A percentile compares a stretch with the other conserved stretches of the same genome.
These are phyloP conservation scores for Antheraea pernyi DNA, from an alignment of 1,140 invertebrate genomes.

Conservation along the genomic window DNA sequence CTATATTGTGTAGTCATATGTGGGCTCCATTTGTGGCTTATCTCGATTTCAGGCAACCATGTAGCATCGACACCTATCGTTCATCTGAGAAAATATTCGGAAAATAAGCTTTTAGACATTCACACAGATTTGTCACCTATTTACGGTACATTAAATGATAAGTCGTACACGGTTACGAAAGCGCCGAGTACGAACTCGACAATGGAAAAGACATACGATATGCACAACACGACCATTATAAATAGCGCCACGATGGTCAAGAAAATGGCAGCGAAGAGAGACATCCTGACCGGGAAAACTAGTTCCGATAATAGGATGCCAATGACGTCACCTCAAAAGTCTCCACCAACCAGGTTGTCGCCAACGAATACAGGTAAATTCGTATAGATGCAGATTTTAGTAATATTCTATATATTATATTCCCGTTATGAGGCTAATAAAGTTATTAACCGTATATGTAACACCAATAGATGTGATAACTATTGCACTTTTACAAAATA, in stretches of 20 bases:
- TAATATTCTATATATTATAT: too few species aligned
- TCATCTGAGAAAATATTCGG: conserved; percentile 36
- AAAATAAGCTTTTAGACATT: conserved; percentile 52
- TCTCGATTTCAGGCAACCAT: conserved; percentile 40
- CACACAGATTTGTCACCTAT: conserved; percentile 68
- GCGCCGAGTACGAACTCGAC: conserved; percentile 22
- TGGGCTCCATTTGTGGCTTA: neutral
- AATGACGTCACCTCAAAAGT: conserved; percentile 27
- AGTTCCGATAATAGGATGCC: conserved; percentile 55
- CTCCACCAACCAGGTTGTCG: conserved; percentile 29
- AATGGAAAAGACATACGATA: conserved; percentile 52
- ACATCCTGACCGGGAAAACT: conserved; percentile 48
- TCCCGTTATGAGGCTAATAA: neutral
- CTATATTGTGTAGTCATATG: neutral
- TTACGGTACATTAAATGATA: conserved; percentile 55
- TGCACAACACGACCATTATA: conserved; percentile 56
- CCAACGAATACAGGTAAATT: conserved; percentile 39
- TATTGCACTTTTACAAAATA: neutral
- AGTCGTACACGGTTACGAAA: conserved; percentile 54
- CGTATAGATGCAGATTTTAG: neutral
- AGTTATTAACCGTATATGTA: neutral
- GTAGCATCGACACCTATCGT: conserved; percentile 61
- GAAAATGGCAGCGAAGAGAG: conserved; percentile 50
- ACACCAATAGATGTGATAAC: neutral
- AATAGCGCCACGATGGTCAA: conserved; percentile 58